Evolutionary conservation across 2,888 invertebrate species (phyloP).

Genomic region (Himalopsyche japonica): DNA sequence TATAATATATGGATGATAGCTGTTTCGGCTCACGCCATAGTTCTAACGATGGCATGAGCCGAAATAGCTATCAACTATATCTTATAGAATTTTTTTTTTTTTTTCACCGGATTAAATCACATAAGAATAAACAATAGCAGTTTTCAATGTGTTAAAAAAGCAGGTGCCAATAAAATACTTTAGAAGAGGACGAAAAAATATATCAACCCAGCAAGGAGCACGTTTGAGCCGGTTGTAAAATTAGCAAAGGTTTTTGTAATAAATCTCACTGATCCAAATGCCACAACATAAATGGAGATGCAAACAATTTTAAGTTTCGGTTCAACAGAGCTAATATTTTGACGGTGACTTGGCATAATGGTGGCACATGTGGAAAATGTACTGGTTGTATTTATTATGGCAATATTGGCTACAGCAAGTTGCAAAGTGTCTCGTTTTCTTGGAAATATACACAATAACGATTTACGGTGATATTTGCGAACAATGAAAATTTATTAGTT

Average conservation of each 20-base stretch:
- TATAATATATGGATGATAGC: no score
- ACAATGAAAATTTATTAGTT: no score
- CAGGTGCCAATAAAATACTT: conserved; percentile 34
- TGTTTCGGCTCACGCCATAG: no score
- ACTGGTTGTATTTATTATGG: no score
- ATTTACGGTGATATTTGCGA: no score
- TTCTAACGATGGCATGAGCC: no score
- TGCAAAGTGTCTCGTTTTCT: no score
- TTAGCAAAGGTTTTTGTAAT: conserved; percentile 16
- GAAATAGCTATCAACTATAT: no score
- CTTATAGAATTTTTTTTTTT: no score
- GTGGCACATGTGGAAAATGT: background rate
- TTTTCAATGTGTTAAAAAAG: background rate
- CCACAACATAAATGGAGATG: background rate
- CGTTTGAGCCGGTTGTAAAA: conserved; percentile 20
- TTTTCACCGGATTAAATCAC: no score
- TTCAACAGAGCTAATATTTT: background rate
- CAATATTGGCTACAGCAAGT: no score
- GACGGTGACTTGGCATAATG: background rate
- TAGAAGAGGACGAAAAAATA: background rate
- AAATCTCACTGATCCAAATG: conserved; percentile 19
- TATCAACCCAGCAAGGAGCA: conserved; percentile 24
- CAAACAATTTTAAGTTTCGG: conserved; percentile 15
- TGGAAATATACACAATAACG: no score
- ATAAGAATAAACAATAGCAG: background rate